Percentiles rank a stretch among this genome's conserved stretches.
Evolutionary conservation across 2,888 invertebrate species (phyloP).

Genomic region (Nephrotoma appendiculata): DNA sequence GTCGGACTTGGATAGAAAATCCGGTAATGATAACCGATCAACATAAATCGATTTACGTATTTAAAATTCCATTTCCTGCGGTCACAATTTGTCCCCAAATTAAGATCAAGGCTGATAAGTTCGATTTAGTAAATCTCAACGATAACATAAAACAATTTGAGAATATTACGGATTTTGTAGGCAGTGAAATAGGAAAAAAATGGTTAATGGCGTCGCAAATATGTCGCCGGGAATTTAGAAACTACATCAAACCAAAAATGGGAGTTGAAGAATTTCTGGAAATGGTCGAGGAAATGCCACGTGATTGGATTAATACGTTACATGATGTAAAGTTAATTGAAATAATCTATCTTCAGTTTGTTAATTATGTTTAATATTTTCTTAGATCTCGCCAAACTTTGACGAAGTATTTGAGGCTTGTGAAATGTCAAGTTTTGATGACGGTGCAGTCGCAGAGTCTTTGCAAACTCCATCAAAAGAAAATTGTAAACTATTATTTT

Average conservation of each 20-base stretch:
- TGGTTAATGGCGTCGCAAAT: not conserved
- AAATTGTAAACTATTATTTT: not conserved
- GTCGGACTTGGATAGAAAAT: conserved; percentile 25
- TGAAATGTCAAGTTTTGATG: not conserved
- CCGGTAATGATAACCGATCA: conserved; percentile 28
- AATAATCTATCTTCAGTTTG: not conserved
- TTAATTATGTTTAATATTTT: not conserved
- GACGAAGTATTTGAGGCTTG: not conserved
- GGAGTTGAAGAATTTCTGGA: not conserved
- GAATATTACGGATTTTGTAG: not conserved
- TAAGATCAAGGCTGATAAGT: conserved; percentile 24
- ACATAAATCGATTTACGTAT: conserved; percentile 26
- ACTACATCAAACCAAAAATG: not conserved
- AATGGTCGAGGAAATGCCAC: not conserved
- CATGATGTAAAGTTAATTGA: not conserved
- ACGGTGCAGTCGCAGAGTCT: not conserved
- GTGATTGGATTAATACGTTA: not conserved
- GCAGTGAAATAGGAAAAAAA: not conserved
- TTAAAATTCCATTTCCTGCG: conserved; percentile 27
- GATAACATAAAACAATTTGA: not conserved
- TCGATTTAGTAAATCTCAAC: conserved; percentile 19
- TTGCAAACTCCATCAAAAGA: not conserved
- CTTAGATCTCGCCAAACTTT: not conserved
- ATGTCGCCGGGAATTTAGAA: not conserved
- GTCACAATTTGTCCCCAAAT: conserved; percentile 29